A percentile compares a stretch with the other conserved stretches of the same genome.
Evolutionary conservation across 2,888 invertebrate species (phyloP).

Genomic region (Petrolisthes cinctipes): DNA sequence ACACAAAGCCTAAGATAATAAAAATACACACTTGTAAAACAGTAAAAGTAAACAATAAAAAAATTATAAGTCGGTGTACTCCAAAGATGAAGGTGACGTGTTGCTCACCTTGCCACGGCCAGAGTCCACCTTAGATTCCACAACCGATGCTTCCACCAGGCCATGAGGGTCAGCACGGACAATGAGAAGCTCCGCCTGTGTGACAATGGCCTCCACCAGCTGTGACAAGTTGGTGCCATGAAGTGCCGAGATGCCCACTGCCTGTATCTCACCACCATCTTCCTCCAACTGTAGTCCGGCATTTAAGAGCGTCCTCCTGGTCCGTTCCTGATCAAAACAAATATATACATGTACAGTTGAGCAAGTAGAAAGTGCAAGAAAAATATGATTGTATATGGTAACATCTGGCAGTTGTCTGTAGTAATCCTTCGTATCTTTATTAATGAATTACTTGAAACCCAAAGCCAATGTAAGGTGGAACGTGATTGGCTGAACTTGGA

Average conservation of each 20-base stretch:
- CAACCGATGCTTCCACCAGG: constrained; percentile 87
- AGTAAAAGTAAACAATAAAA: too few relatives aligned
- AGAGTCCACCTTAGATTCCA: constrained; percentile 82
- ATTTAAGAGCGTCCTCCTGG: constrained; percentile 81
- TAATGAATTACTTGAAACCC: too few relatives aligned
- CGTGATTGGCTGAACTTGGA: too few relatives aligned
- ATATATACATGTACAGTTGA: too few relatives aligned
- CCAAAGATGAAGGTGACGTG: background rate
- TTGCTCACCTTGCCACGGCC: constrained; percentile 75
- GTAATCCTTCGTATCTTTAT: too few relatives aligned
- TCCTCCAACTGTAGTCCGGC: constrained; percentile 69
- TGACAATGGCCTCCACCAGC: constrained; percentile 84
- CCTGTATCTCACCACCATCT: constrained; percentile 68
- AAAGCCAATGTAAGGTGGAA: too few relatives aligned
- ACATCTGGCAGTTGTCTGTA: too few relatives aligned
- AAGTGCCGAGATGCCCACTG: constrained; percentile 91
- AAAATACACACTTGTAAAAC: too few relatives aligned
- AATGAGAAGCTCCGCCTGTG: constrained; percentile 73
- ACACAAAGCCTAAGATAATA: too few relatives aligned
- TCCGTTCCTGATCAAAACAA: constrained; percentile 75
- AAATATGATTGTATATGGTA: too few relatives aligned
- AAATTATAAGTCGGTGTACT: background rate
- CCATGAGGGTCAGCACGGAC: constrained; percentile 84
- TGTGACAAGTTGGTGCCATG: constrained; percentile 82
- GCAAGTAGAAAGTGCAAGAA: too few relatives aligned